A percentile compares a stretch with the other conserved stretches of the same genome.
phyloP scores from a whole-genome alignment of 2,113 vertebrate genomes.

The Osmerus mordax region DNA sequence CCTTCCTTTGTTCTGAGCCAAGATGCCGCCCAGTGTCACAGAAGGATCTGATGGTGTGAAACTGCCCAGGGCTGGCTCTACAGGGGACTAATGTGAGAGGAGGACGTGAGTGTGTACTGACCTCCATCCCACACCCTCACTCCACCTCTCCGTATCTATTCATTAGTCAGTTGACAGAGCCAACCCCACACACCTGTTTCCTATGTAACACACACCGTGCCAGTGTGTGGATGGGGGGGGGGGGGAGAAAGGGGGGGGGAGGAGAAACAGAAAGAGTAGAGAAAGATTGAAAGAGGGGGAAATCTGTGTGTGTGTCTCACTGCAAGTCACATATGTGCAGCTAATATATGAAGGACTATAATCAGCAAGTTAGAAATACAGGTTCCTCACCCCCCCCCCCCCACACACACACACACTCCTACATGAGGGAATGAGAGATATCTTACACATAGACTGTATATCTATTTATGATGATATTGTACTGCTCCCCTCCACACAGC shows the following conservation, averaged over 20 bases:
- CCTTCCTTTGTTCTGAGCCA: neutral
- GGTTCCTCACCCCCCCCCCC: too few relatives aligned
- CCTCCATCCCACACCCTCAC: conserved; percentile 22
- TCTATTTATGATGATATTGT: too few relatives aligned
- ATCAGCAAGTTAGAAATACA: too few relatives aligned
- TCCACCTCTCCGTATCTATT: conserved; percentile 42
- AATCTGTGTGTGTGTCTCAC: neutral
- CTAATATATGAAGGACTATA: too few relatives aligned
- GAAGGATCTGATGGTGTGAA: neutral
- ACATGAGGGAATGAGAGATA: too few relatives aligned
- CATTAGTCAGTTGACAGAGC: conserved; percentile 50
- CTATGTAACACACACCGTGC: neutral
- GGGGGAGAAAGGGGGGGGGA: neutral
- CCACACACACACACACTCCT: too few relatives aligned
- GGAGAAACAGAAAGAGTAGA: conserved; percentile 10
- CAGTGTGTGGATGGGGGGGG: neutral
- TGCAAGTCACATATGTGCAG: too few relatives aligned
- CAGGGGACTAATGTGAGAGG: too few relatives aligned
- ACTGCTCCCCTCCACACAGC: too few relatives aligned
- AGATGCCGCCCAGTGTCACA: neutral
- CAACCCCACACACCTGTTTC: conserved; percentile 23
- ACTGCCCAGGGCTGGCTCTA: too few relatives aligned
- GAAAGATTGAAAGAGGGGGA: conserved; percentile 14
- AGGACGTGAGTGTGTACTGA: neutral
- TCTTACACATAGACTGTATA: too few relatives aligned